Evolutionary conservation across 1,140 invertebrate species (phyloP), one percentile per base, ranked within the genome.

Genomic region (Hydropsyche tenuis): DNA sequence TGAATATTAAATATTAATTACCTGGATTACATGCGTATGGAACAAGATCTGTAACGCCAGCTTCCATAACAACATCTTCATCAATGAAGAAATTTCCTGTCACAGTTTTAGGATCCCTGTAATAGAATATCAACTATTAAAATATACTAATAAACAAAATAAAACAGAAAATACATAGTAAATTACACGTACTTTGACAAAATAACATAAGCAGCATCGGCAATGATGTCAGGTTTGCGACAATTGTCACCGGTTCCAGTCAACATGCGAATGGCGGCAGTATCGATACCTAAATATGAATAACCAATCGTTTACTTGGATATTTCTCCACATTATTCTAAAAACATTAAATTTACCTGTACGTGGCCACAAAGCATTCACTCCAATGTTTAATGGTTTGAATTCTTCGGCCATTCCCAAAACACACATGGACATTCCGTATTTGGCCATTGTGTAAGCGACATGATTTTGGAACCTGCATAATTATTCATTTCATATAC

Each of bases 351-450:
- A 16, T 18, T 45, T 43, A 95, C 94, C 93, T 80, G 96, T 98
- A 82, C 88, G 90, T 0, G 97, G 97, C 98, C 98, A 99, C 0
- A 99, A 85, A 2, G 97, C 95, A 86, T 99, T 99, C 0, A 99
- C 96, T 46, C 92, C 96, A 77, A 99, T 93, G 63, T 92, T 91
- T 71, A 91, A 87, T 7, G 87, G 82, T 78, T 89, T 91, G 75
- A 98, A 94, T 85, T 99, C 98, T 77, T 94, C 94, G 46, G 95
- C 87, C 96, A 99, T 98, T 45, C 98, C 97, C 12, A 99, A 85
- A 0, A 95, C 96, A 85, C 96, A 99, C 95, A 99, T 96, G 0
- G 96, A 98, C 98, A 99, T 99, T 18, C 97, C 97, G 81, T 97
- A 99, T 80, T 99, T 99, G 0, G 97, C 94, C 90, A 99, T 98